Evolutionary conservation across 2,113 vertebrate genomes (phyloP), one percentile per base, ranked within the genome.

Genomic region (Sorex fumeus): DNA sequence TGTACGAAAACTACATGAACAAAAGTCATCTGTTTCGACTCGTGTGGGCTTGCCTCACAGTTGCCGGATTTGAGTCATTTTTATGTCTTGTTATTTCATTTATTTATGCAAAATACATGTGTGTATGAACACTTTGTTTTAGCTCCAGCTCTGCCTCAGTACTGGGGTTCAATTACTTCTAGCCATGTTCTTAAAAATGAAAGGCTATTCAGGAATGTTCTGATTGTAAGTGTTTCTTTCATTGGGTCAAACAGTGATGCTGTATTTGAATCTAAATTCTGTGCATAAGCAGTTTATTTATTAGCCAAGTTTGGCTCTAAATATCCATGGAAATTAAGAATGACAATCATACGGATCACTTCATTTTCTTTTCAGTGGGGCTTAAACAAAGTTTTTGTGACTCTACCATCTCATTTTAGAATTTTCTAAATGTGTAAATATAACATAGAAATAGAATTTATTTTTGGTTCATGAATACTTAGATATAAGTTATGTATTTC

Each of bases 41-140:
- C 98, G 98, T 98, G 98, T 98, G 98, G 98, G 98, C 98, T 98
- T 98, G 98, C 98, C 98, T 98, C 98, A 98, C 98, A 98, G 98
- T 99, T 99, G 98, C 98, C 98, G 98, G 98, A 99, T 99, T 98
- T 98, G 98, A 99, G 98, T 99, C 98, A 97, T 99, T 98, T 98
- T 98, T 99, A 98, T 98, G 98, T 99, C 98, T 98, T 98, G 97
- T 99, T 99, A 98, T 99, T 99, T 99, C 98, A 98, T 99, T 99
- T 99, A 99, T 99, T 99, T 99, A 99, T 99, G 99, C 99, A 99
- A 99, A 98, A 98, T 98, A 98, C 98, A 97, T 98, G 98, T 98
- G 98, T 98, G 98, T 99, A 98, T 98, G 98, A 99, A 99, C 97
- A 98, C 98, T 99, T 99, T 98, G 98, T 99, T 99, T 98, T 98